phyloP scores from a whole-genome alignment of 2,113 vertebrate species.

The Lophochroa leadbeateri region DNA sequence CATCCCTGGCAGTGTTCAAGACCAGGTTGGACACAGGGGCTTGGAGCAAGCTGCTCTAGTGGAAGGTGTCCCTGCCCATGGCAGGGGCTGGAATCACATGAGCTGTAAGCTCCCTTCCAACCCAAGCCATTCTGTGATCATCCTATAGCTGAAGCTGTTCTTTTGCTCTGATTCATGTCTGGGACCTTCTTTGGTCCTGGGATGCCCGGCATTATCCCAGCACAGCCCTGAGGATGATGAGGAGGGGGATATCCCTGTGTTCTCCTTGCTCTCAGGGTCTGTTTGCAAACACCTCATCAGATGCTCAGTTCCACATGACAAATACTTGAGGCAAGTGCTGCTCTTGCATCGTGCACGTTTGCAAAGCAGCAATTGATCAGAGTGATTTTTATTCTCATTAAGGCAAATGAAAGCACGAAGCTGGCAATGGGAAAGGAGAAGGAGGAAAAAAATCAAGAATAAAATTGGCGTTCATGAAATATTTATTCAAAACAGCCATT shows the following conservation, averaged over 20 bases:
- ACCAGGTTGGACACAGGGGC: no score
- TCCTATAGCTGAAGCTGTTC: rapidly evolving
- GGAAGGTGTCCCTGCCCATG: no score
- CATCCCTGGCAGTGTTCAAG: no score
- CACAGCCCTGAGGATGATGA: rapidly evolving
- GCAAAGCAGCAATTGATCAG: slow-evolving; percentile 69
- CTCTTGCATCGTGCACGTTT: not conserved
- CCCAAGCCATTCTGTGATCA: rapidly evolving
- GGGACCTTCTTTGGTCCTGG: not conserved
- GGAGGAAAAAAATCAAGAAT: not conserved
- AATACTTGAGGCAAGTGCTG: slow-evolving; percentile 1
- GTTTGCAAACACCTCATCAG: not conserved
- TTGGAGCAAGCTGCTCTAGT: no score
- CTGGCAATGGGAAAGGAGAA: slow-evolving; percentile 46
- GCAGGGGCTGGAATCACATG: no score
- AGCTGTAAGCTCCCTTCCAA: no score
- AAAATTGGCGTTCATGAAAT: slow-evolving; percentile 72
- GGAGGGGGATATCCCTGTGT: rapidly evolving
- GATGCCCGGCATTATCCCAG: not conserved
- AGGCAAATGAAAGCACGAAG: slow-evolving; percentile 77
- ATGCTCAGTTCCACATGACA: not conserved
- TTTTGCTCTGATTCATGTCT: rapidly evolving
- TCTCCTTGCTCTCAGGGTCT: not conserved
- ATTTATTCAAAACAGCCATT: slow-evolving; percentile 81
- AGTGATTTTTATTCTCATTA: slow-evolving; percentile 76